Evolutionary conservation across 2,113 vertebrate genomes (phyloP).

Genomic region (Progne subis): DNA sequence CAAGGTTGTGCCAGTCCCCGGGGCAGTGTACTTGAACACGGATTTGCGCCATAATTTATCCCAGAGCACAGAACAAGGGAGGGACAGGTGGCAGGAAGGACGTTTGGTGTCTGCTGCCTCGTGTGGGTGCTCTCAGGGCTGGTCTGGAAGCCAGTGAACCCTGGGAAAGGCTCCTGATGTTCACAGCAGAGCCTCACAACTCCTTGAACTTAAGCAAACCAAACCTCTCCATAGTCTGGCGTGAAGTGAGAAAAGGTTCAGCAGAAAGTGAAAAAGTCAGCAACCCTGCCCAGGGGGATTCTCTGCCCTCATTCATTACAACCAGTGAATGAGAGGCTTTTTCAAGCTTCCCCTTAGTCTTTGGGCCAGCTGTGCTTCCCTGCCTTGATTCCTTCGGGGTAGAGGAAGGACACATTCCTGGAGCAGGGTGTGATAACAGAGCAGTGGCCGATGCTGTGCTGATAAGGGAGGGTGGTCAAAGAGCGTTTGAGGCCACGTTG

Average conservation of each 20-base stretch:
- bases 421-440: background rate
- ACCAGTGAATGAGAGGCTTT: background rate
- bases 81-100: background rate
- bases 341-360: background rate
- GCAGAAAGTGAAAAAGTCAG: background rate
- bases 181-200: background rate
- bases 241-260: background rate
- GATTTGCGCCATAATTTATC: background rate
- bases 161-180: background rate
- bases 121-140: background rate
- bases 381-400: background rate
- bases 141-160: background rate
- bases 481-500: accelerated
- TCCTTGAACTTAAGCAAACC: background rate
- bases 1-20: background rate
- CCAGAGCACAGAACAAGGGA: background rate
- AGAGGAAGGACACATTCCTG: background rate
- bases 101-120: background rate
- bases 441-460: background rate
- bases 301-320: background rate
- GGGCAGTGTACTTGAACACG: background rate
- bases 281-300: background rate
- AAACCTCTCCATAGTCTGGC: background rate
- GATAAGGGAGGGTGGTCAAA: background rate
- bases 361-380: background rate